Base-by-base conservation (phyloP, 2,797 vertebrate species). In the Brotula barbata region DNA sequence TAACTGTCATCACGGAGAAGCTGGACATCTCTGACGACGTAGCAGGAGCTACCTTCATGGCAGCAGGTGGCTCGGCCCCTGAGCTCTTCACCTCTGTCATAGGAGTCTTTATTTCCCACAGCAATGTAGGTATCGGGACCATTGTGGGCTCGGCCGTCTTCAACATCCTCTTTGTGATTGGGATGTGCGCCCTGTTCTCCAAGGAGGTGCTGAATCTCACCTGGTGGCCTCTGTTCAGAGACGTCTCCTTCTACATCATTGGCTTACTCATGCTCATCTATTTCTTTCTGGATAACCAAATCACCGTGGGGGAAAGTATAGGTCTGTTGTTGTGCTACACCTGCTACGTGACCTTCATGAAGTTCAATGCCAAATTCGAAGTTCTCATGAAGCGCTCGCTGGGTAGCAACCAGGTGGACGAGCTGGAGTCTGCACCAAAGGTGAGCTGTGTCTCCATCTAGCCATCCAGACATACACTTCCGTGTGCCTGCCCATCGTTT, bases 191-290 rank as follows among this genome's bases (percentile, higher is more conserved):
- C 69, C 85, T 98, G 59, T 98, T 98, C 90, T 98, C 96, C 65
- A 94, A 89, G 83, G 95, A 98, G 88, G 93, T 98, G 69, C 87
- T 98, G 80, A 92, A 95, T 84, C 93, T 98, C 79, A 98, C 96
- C 11, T 98, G 96, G 96, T 98, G 96, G 96, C 96, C 96, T 13
- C 95, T 98, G 45, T 98, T 98, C 87, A 91, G 96, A 80, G 96
- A 98, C 59, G 95, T 97, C 78, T 92, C 93, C 28, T 98, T 98
- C 90, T 98, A 98, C 86, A 98, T 96, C 21, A 0, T 98, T 64
- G 96, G 94, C 85, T 88, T 98, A 85, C 90, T 97, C 77, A 94
- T 98, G 91, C 93, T 98, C 61, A 98, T 98, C 71, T 84, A 92
- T 69, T 98, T 98, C 89, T 98, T 98, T 85, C 85, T 98, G 94